Evolutionary conservation across 2,113 vertebrate species (phyloP), one percentile per base, ranked within the genome.

Genomic region (Nanorana parkeri): DNA sequence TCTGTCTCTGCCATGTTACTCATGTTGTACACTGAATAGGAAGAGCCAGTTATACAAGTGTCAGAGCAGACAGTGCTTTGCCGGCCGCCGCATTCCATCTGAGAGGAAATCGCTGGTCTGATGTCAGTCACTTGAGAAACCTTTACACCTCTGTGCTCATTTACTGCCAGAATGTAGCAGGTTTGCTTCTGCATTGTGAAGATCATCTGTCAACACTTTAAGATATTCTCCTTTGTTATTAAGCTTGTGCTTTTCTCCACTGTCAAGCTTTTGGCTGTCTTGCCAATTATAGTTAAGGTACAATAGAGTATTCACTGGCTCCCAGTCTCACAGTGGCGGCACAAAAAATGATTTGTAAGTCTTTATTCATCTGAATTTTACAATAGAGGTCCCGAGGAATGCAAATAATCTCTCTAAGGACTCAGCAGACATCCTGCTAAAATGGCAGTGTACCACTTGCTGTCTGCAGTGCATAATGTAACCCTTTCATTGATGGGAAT

Each of bases 271-370:
- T 84, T 94, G 93, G 58, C 75, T 81, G 47, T 65, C 51, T 93
- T 96, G 96, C 96, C 96, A 99, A 99, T 99, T 99, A 99, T 95
- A 97, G 95, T 97, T 94, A 95, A 96, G 96, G 94, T 97, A 98
- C 96, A 99, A 97, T 97, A 93, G 95, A 96, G 96, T 96, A 96
- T 97, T 98, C 96, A 97, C 93, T 91, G 95, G 95, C 98, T 97
- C 96, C 94, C 95, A 97, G 96, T 96, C 96, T 96, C 95, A 92
- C 95, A 95, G 94, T 96, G 95, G 96, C 93, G 88, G 94, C 93
- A 93, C 94, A 94, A 94, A 94, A 47, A 96, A 96, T 97, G 97
- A 98, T 98, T 98, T 98, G 96, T 96, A 96, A 97, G 97, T 98
- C 96, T 97, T 98, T 98, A 98, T 97, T 95, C 95, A 95, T 94